Base-by-base conservation (phyloP, 2,888 invertebrate genomes). In the Ennomos quercinarius region DNA sequence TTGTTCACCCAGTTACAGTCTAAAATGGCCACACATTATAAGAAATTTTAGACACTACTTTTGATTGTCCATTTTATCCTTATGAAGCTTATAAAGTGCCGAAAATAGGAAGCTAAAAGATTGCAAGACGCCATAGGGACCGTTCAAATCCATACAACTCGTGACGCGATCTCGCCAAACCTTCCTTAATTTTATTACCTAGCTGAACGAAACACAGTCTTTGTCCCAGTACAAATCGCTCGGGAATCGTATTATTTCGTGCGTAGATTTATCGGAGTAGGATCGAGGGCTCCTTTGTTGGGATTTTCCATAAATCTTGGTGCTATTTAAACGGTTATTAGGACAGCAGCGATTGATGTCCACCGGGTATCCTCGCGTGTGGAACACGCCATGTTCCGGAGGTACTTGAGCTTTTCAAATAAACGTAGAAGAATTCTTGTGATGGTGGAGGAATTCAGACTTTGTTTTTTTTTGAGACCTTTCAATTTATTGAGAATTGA, bases 321-420 rank as follows among this genome's bases (percentile, higher is more conserved):
- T 81, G 82, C 86, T 87, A 87, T 87, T 89, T 89, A 89, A 89
- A 86, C 87, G 88, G 86, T 88, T 91, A 90, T 90, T 89, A 89
- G 87, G 87, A 86, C 83, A 79, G 81, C 74, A 80, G 83, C 82
- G 87, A 89, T 86, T 87, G 89, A 89, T 88, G 84, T 83, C 79
- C 83, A 73, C 69, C 69, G 77, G 69, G 73, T 73, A 76, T 72
- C 80, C 76, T 75, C 73, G 75, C 73, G 74, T 74, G 77, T 72
- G 70, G 64, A 68, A 70, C 65, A 73, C 72, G 74, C 71, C 72
- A 74, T 71, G 73, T 73, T 76, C 72, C 74, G 63, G n/a, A n/a
- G n/a, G n/a, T 61, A 62, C 64, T 68, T 61, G 52, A 55, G 47
- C 43, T 27, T 52, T 43, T 11, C 17, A 52, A 39, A 57, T 45